Conservation (phyloP, 2,797 vertebrate species). For the Microctenopoma stevenorrisi region DNA sequence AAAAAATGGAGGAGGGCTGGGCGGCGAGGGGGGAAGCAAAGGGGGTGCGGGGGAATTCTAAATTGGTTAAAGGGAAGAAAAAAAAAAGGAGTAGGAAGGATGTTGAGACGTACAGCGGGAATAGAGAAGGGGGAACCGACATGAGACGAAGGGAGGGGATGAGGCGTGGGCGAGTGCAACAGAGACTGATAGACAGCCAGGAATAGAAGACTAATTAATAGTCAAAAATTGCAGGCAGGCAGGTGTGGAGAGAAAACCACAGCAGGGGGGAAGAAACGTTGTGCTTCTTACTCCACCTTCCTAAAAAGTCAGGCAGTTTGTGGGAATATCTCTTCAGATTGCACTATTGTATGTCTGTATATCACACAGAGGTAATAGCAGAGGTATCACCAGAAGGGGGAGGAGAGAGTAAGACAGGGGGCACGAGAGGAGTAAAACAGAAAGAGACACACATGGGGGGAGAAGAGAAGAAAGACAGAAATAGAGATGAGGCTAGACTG, state of each 20-base stretch:
- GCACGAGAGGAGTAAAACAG: slow-evolving; percentile 16
- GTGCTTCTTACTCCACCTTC: slow-evolving; percentile 20
- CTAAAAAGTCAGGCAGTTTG: slow-evolving; percentile 41
- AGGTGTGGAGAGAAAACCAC: slow-evolving; percentile 58
- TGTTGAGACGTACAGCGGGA: slow-evolving; percentile 9
- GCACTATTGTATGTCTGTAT: slow-evolving; percentile 3
- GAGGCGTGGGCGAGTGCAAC: slow-evolving; percentile 61
- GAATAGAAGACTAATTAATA: slow-evolving; percentile 76
- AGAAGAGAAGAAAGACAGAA: slow-evolving; percentile 1
- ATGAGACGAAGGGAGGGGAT: slow-evolving; percentile 44
- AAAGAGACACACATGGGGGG: slow-evolving; percentile 12
- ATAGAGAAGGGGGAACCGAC: slow-evolving; percentile 43
- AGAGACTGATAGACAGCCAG: slow-evolving; percentile 68
- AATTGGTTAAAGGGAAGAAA: slow-evolving; percentile 27
- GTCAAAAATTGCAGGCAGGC: slow-evolving; percentile 73
- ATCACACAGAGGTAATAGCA: slow-evolving; percentile 34
- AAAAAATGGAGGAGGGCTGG: slow-evolving; percentile 34
- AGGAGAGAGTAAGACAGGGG: neutral
- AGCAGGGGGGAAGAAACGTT: slow-evolving; percentile 33
- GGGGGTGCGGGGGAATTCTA: neutral
- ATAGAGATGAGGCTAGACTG: slow-evolving; percentile 32
- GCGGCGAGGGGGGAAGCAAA: neutral
- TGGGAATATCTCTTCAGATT: slow-evolving; percentile 19
- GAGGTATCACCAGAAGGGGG: neutral
- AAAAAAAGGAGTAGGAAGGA: slow-evolving; percentile 31